Percentiles rank a stretch among this genome's conserved stretches.
Conservation (phyloP, 1,140 invertebrate genomes). For the Cyclina sinensis region DNA sequence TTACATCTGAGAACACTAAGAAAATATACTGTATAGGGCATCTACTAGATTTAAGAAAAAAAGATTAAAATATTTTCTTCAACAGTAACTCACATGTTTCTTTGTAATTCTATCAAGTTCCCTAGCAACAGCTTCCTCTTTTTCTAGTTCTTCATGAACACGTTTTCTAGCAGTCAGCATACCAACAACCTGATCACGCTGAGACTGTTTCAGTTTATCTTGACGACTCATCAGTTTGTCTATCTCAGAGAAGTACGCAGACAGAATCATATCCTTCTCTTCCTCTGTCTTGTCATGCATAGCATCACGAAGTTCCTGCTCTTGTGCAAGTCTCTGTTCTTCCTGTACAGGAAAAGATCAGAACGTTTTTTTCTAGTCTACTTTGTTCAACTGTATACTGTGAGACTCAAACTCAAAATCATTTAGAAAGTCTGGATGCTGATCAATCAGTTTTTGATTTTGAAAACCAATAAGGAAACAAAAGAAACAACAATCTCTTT, state of each 20-base stretch:
- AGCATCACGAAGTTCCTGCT: slow-evolving; percentile 73
- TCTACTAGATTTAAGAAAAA: too few relatives aligned
- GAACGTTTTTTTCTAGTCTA: too few relatives aligned
- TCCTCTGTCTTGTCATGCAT: slow-evolving; percentile 71
- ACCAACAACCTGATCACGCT: slow-evolving; percentile 79
- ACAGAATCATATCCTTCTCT: slow-evolving; percentile 78
- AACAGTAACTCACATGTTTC: slow-evolving; percentile 79
- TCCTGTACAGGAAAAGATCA: slow-evolving; percentile 65
- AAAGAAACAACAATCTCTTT: too few relatives aligned
- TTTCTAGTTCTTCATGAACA: slow-evolving; percentile 81
- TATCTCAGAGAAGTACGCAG: slow-evolving; percentile 75
- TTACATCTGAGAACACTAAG: too few relatives aligned
- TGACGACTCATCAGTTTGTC: slow-evolving; percentile 65
- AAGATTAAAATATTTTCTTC: too few relatives aligned
- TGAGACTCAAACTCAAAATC: too few relatives aligned
- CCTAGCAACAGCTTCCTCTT: slow-evolving; percentile 79
- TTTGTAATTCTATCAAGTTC: slow-evolving; percentile 83
- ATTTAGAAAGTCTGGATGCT: too few relatives aligned
- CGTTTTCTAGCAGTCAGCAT: slow-evolving; percentile 82
- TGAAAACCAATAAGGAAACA: too few relatives aligned
- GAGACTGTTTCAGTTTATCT: slow-evolving; percentile 69
- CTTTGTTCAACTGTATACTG: too few relatives aligned
- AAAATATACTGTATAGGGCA: too few relatives aligned
- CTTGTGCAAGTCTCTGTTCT: slow-evolving; percentile 70
- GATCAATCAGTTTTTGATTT: too few relatives aligned